phyloP scores from a whole-genome alignment of 2,113 vertebrate species.

The Paramisgurnus dabryanus region DNA sequence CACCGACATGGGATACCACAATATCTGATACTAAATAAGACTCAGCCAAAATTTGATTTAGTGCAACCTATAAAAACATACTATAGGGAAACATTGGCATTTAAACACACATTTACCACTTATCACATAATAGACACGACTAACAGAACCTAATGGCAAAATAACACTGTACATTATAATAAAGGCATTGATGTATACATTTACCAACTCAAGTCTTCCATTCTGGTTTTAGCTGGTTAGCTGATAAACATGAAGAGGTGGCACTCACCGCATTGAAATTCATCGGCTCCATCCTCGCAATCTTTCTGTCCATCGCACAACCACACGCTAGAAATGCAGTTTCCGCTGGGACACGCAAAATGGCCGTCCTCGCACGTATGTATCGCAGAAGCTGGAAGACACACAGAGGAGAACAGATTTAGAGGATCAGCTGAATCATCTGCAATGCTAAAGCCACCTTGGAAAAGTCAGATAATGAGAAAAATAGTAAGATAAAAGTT shows the following conservation, averaged over 20 bases:
- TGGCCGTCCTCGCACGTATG: slow-evolving; percentile 85
- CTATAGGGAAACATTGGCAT: neutral
- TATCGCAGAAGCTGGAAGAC: slow-evolving; percentile 76
- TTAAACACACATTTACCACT: neutral
- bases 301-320: slow-evolving; percentile 88
- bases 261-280: slow-evolving; percentile 82
- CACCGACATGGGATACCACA: neutral
- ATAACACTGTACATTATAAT: neutral
- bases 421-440: too few species aligned
- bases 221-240: neutral
- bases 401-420: too few species aligned
- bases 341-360: slow-evolving; percentile 87
- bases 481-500: neutral
- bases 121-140: neutral
- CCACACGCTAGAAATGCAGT: slow-evolving; percentile 86
- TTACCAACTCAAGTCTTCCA: neutral
- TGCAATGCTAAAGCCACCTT: too few species aligned
- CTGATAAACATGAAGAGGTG: neutral
- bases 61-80: neutral
- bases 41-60: too few species aligned
- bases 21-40: too few species aligned
- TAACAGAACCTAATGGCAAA: neutral
- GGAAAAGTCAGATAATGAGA: too few species aligned
- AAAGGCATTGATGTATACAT: neutral
- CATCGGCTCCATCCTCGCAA: slow-evolving; percentile 86